Evolutionary conservation across 2,888 invertebrate species (phyloP).

Genomic region (Eulithis prunata): DNA sequence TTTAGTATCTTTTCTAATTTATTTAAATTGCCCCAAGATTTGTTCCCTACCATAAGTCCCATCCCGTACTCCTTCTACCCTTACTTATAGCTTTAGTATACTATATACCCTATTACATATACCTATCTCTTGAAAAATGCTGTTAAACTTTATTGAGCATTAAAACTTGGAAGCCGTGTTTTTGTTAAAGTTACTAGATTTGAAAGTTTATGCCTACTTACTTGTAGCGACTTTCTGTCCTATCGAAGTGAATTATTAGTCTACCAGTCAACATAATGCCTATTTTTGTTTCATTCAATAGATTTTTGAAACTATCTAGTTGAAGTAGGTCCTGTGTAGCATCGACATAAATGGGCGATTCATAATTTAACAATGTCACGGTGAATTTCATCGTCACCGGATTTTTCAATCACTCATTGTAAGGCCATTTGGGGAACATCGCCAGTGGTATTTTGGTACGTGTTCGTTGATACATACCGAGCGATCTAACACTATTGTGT

Average conservation of each 20-base stretch:
- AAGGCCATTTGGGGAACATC: conserved; percentile 70
- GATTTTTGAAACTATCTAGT: conserved; percentile 70
- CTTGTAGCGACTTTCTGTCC: conserved; percentile 64
- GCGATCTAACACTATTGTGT: conserved; percentile 73
- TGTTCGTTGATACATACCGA: conserved; percentile 62
- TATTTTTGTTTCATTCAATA: conserved; percentile 63
- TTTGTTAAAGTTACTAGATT: conserved; percentile 69
- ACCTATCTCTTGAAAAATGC: conserved; percentile 65
- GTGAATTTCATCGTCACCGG: conserved; percentile 44
- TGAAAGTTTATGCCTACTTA: conserved; percentile 62
- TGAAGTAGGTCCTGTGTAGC: conserved; percentile 74
- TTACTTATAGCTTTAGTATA: conserved; percentile 81
- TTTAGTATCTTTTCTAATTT: conserved; percentile 41
- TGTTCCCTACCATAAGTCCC: conserved; percentile 58
- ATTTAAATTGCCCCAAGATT: conserved; percentile 42
- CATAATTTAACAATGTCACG: conserved; percentile 46
- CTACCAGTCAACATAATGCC: conserved; percentile 62
- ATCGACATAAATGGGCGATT: conserved; percentile 57
- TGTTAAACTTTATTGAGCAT: conserved; percentile 65
- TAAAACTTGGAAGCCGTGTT: conserved; percentile 62
- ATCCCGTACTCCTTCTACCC: conserved; percentile 71
- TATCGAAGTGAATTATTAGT: conserved; percentile 53
- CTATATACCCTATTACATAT: conserved; percentile 66
- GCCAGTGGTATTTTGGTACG: conserved; percentile 66
- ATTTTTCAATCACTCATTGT: conserved; percentile 63